phyloP scores from a whole-genome alignment of 2,888 invertebrate species.

The Noctua fimbriata region DNA sequence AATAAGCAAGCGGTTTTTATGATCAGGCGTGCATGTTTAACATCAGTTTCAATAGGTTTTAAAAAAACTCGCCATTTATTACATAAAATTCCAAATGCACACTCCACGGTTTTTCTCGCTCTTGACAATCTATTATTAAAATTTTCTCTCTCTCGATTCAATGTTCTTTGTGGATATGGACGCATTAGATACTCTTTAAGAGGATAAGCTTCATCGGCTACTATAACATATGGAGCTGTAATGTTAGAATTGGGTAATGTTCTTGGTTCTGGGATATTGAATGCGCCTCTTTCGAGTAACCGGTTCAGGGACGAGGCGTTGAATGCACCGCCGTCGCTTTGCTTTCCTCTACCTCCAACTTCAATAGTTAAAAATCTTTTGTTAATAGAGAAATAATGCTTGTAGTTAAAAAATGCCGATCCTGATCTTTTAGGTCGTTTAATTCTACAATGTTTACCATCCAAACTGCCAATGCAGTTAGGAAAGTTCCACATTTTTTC shows the following conservation, averaged over 20 bases:
- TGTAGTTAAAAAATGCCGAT: conserved; percentile 32
- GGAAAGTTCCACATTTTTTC: not conserved
- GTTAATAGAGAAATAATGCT: conserved; percentile 54
- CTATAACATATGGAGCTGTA: conserved; percentile 65
- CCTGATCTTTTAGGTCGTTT: conserved; percentile 46
- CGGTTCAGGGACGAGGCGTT: conserved; percentile 53
- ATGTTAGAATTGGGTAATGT: conserved; percentile 65
- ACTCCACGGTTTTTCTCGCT: conserved; percentile 63
- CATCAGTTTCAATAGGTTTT: conserved; percentile 63
- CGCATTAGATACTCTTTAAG: conserved; percentile 56
- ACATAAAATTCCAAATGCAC: too few species aligned
- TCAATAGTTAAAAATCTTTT: conserved; percentile 62
- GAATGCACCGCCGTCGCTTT: conserved; percentile 67
- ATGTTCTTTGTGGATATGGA: conserved; percentile 54
- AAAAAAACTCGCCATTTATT: conserved; percentile 47
- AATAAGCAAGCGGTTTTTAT: conserved; percentile 61
- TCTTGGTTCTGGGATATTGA: conserved; percentile 60
- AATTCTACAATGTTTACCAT: conserved; percentile 52
- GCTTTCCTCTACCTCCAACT: conserved; percentile 60
- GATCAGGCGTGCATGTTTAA: conserved; percentile 58
- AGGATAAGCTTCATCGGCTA: conserved; percentile 68
- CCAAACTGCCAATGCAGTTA: conserved; percentile 24
- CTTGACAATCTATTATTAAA: conserved; percentile 6
- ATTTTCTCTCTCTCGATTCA: conserved; percentile 57
- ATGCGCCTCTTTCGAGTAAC: conserved; percentile 55